Conservation (phyloP, 1,140 invertebrate species). For the Leucophenga varia region DNA sequence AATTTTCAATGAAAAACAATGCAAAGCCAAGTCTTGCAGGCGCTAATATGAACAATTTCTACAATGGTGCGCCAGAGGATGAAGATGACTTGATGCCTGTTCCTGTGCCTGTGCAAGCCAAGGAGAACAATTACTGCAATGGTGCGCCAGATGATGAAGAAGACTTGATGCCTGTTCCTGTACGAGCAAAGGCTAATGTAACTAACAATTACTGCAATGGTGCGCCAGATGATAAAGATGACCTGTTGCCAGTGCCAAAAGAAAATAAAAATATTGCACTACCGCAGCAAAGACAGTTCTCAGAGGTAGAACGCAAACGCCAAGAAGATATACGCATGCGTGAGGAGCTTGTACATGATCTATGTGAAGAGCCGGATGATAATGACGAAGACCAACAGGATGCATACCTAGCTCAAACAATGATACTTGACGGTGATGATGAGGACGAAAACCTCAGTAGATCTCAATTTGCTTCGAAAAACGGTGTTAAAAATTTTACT, state of each 20-base stretch:
- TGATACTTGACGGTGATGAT: too few relatives aligned
- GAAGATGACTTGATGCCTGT: constrained; percentile 27
- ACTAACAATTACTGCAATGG: too few relatives aligned
- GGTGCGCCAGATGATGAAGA: too few relatives aligned
- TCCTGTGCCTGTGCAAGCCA: constrained; percentile 3
- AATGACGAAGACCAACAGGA: neutral
- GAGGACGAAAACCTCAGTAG: neutral
- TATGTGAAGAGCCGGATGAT: constrained; percentile 8
- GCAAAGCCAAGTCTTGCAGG: too few relatives aligned
- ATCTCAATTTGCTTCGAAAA: neutral
- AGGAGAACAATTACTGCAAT: too few relatives aligned
- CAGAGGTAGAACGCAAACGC: neutral
- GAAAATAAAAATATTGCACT: too few relatives aligned
- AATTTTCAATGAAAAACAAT: constrained; percentile 1
- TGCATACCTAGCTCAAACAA: constrained; percentile 4
- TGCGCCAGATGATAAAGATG: too few relatives aligned
- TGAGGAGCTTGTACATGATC: constrained; percentile 7
- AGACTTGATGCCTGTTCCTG: too few relatives aligned
- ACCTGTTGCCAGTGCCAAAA: constrained; percentile 5
- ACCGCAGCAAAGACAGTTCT: too few relatives aligned
- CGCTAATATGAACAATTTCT: constrained; percentile 10
- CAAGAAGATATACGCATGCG: neutral
- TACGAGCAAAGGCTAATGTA: too few relatives aligned
- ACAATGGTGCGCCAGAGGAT: constrained; percentile 23
- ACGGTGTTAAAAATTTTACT: too few relatives aligned